Conservation (phyloP, 2,797 vertebrate species). For the Stomatorhinus walkeri region DNA sequence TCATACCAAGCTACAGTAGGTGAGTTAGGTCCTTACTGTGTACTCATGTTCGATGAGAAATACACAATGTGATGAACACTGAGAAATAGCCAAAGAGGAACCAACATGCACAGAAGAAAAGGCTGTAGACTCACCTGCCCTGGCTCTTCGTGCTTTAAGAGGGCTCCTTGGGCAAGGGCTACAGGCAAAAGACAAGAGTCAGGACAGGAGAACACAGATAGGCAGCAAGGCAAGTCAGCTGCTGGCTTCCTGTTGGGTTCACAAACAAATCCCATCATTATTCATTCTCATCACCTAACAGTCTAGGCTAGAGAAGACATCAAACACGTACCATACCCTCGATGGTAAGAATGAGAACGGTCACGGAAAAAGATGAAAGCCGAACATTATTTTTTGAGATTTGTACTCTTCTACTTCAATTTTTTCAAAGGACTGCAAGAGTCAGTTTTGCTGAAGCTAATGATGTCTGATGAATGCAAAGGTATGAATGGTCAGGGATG, state of each 20-base stretch:
- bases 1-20: background rate
- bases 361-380: background rate
- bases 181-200: constrained; percentile 40
- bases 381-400: background rate
- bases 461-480: background rate
- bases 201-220: background rate
- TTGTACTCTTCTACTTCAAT: background rate
- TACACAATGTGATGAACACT: background rate
- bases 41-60: background rate
- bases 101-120: constrained; percentile 15
- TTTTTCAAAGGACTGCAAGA: background rate
- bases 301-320: background rate
- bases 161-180: constrained; percentile 74
- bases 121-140: constrained; percentile 42
- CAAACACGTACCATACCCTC: background rate
- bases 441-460: background rate
- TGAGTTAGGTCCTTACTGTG: background rate
- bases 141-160: constrained; percentile 56
- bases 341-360: background rate
- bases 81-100: background rate
- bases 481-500: background rate
- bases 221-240: background rate
- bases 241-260: background rate
- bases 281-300: constrained; percentile 21
- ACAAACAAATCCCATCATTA: constrained; percentile 4